Percentiles rank a stretch among this genome's conserved stretches.
Evolutionary conservation across 2,888 invertebrate species (phyloP).

Genomic region (Dicranocentrus wangi): DNA sequence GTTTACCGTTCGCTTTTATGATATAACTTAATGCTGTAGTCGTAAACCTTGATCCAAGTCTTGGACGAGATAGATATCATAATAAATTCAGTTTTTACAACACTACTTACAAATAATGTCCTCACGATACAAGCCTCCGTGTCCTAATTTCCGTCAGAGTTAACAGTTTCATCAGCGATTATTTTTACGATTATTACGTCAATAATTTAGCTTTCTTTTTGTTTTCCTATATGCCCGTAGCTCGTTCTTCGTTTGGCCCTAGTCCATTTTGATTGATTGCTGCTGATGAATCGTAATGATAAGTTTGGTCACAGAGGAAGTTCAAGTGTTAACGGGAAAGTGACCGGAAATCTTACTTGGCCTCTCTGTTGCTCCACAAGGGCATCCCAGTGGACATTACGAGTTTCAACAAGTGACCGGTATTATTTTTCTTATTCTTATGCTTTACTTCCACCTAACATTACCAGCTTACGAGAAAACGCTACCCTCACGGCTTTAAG

Average conservation of each 20-base stretch:
- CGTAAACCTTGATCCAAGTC: neutral
- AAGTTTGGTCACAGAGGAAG: conserved; percentile 5
- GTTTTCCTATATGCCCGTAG: no score
- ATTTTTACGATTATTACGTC: conserved; percentile 16
- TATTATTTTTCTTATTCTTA: conserved; percentile 25
- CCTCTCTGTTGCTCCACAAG: neutral
- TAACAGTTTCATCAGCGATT: conserved; percentile 25
- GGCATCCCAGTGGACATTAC: conserved; percentile 16
- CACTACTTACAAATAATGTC: conserved; percentile 14
- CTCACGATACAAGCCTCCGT: neutral
- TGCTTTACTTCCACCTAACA: no score
- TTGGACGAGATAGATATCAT: neutral
- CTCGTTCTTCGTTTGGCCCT: neutral
- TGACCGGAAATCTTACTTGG: conserved; percentile 23
- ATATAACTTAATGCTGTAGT: conserved; percentile 8
- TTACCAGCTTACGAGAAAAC: no score
- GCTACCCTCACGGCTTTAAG: no score
- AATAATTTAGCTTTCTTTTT: neutral
- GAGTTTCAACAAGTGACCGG: conserved; percentile 19
- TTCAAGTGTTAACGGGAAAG: conserved; percentile 18
- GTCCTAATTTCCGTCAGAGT: neutral
- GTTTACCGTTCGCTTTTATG: conserved; percentile 13
- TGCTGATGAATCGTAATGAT: conserved; percentile 17
- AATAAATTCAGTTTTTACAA: conserved; percentile 17
- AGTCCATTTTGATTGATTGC: conserved; percentile 16